phyloP scores from a whole-genome alignment of 2,113 vertebrate species.

The Pteruthius melanotis region DNA sequence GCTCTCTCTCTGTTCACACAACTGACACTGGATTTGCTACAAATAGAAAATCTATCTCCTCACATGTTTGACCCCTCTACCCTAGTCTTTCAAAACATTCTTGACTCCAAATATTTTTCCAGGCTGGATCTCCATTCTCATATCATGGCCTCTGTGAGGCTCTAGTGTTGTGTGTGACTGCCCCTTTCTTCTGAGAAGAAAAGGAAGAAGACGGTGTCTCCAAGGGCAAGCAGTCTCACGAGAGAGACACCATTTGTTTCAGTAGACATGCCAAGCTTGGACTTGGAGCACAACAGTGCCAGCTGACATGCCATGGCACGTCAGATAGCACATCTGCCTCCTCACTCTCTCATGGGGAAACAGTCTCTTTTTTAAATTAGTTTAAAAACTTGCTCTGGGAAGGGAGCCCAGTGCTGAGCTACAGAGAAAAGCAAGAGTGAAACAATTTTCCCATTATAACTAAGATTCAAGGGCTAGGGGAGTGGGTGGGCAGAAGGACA shows the following conservation, averaged over 20 bases:
- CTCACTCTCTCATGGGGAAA: constrained; percentile 10
- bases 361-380: background rate
- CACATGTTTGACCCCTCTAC: background rate
- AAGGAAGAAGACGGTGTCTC: background rate
- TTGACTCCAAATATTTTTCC: constrained; percentile 29
- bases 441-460: background rate
- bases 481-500: background rate
- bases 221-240: background rate
- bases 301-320: background rate
- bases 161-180: background rate
- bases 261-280: background rate
- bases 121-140: background rate
- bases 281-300: background rate
- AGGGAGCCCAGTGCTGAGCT: constrained; percentile 2
- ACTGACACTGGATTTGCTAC: background rate
- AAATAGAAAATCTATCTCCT: constrained; percentile 6
- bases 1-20: background rate
- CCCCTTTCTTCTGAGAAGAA: background rate
- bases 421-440: background rate
- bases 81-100: constrained; percentile 26
- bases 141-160: background rate
- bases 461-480: background rate
- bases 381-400: background rate
- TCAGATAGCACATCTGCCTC: background rate
- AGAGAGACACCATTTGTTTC: background rate